Base-by-base conservation (phyloP, 2,888 invertebrate genomes). In the Pteria penguin region DNA sequence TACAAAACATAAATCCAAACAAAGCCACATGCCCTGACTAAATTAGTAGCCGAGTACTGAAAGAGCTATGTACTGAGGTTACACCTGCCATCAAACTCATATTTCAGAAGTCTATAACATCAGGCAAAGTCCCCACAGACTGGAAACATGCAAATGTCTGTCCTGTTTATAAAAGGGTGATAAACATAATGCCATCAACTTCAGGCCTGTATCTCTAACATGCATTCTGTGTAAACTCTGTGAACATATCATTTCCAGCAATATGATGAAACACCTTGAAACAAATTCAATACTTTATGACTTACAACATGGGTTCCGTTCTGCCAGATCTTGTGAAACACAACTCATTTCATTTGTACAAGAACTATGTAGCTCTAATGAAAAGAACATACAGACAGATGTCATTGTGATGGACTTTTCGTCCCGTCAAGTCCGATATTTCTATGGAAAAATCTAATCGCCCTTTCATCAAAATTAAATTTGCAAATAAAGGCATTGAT, bases 61-160 rank as follows among this genome's bases (percentile, higher is more conserved):
- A 67, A 55, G 55, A 67, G 55, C 45, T 32, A 2, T 8, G 32
- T 3, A 4, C 31, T 14, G 22, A 22, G 29, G 22, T 18, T 4
- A 29, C 55, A 67, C 4, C 68, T 11, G 14, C 31, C 4, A 32
- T 58, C 1, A n/a, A 45, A 68, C 31, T 36, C n/a, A 58, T 57
- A n/a, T 68, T 68, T 29, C 18, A 18, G 0, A 54, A 57, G 22
- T 70, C 60, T 14, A 3, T 60, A 32, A 14, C 22, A 24, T 11
- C 60, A 26, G 45, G 33, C n/a, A 45, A 22, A 60, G 22, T 70
- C 31, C 69, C 69, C 14, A n/a, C 5, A 27, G 61, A 60, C 69
- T 70, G 69, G 52, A 70, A 70, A 58, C 69, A 70, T 45, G 61
- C 69, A 33, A 60, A 60, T 33, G 60, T 70, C 2, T 57, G 8